Conservation (phyloP, 1,140 invertebrate species). For the Hycleus cichorii region DNA sequence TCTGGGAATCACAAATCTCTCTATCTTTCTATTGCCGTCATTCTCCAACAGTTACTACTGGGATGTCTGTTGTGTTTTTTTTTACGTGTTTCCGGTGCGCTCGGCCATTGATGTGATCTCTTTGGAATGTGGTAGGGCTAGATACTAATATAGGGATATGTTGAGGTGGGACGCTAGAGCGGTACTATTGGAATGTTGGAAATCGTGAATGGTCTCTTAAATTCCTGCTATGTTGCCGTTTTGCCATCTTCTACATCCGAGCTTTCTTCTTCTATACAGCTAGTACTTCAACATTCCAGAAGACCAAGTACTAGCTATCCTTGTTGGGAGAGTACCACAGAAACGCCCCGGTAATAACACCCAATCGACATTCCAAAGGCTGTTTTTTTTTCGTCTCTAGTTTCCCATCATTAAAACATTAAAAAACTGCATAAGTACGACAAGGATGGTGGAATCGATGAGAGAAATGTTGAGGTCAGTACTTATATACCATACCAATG, state of each 20-base stretch:
- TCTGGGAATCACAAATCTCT: slow-evolving; percentile 16
- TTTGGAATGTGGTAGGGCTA: slow-evolving; percentile 41
- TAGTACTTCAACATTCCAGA: neutral
- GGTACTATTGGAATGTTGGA: slow-evolving; percentile 37
- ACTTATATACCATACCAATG: too few relatives aligned
- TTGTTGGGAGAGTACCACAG: neutral
- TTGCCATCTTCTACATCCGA: neutral
- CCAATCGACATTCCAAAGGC: neutral
- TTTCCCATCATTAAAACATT: too few relatives aligned
- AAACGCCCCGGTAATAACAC: slow-evolving; percentile 8
- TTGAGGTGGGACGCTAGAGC: slow-evolving; percentile 11
- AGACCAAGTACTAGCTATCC: slow-evolving; percentile 4
- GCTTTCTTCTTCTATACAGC: too few relatives aligned
- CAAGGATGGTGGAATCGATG: too few relatives aligned
- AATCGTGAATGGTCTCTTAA: slow-evolving; percentile 41
- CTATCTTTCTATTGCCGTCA: slow-evolving; percentile 10
- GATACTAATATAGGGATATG: slow-evolving; percentile 12
- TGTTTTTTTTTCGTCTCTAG: too few relatives aligned
- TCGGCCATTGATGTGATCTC: slow-evolving; percentile 43
- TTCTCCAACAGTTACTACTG: too few relatives aligned
- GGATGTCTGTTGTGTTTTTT: slow-evolving; percentile 17
- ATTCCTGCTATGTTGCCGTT: slow-evolving; percentile 31
- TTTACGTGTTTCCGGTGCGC: slow-evolving; percentile 36
- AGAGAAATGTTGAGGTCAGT: too few relatives aligned
- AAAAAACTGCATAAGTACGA: too few relatives aligned